Evolutionary conservation across 2,113 vertebrate species (phyloP), one percentile per base, ranked within the genome.

Genomic region (Centropus unirufus): DNA sequence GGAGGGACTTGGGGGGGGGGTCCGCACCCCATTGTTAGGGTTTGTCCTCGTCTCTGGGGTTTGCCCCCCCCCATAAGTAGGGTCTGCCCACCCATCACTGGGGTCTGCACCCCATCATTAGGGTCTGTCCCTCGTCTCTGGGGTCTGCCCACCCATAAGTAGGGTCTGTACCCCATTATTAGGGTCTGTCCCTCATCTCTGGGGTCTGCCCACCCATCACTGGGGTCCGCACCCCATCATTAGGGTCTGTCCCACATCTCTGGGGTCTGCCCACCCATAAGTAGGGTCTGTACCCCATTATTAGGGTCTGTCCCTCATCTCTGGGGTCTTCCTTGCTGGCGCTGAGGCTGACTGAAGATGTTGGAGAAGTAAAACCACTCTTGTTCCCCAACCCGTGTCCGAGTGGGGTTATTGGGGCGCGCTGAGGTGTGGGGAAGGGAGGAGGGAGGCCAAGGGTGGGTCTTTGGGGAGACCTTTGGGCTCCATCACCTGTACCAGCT

Each of bases 301-400:
- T 5, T 27, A 11, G 18, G 22, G 49, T 24, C 49, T 51, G 49
- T 23, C 49, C 24, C 49, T 14, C 51, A 15, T 11, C 36, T 12
- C 3, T 22, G 2, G 47, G 27, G 14, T 12, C 14, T 49, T 47
- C 57, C 57, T 42, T 8, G 2, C 27, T 20, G 26, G 19, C 5
- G 4, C 10, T 11, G 40, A 42, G 11, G 17, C 44, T 3, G 3
- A 3, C 21, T 0, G 4, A 42, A 30, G 49, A 10, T 17, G 4
- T 1, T 11, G 42, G 13, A 17, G 39, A 77, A 84, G 26, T 15
- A 36, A 74, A 74, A 81, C 2, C 32, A 36, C 69, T 74, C 57
- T 26, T 39, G 84, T 62, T 40, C 32, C 49, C 68, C 46, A 70
- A 12, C 22, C 34, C 0, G 1, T 1, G 19, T 27, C 57, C 26